Conservation (phyloP, 1,140 invertebrate species). For the Trachymyrmex cornetzi region DNA sequence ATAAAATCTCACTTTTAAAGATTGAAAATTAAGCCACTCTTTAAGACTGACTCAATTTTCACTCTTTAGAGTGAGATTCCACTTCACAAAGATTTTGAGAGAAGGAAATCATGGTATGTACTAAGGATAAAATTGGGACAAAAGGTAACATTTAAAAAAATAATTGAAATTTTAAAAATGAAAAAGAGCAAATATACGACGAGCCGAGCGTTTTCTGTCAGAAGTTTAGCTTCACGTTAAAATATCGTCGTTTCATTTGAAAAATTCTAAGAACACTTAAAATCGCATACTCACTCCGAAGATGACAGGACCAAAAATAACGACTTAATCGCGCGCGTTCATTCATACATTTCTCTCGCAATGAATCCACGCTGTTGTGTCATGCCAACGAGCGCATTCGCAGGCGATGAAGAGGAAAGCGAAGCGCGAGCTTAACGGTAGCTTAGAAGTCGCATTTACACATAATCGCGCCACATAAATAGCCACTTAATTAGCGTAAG, state of each 20-base stretch:
- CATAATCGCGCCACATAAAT: constrained; percentile 29
- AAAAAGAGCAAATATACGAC: background rate
- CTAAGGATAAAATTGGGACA: no score
- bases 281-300: background rate
- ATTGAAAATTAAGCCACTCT: no score
- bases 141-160: no score
- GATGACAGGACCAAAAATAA: background rate
- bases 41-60: no score
- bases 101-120: no score
- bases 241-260: background rate
- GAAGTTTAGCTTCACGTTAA: background rate
- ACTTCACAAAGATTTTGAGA: no score
- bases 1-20: no score
- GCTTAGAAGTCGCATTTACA: background rate
- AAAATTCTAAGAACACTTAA: background rate
- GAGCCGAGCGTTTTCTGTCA: background rate
- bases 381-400: background rate
- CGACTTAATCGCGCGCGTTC: constrained; percentile 4
- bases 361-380: background rate
- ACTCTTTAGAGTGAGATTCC: no score
- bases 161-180: background rate
- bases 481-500: constrained; percentile 17
- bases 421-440: constrained; percentile 5
- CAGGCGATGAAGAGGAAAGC: background rate
- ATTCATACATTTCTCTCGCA: background rate